phyloP scores from a whole-genome alignment of 1,140 invertebrate genomes.

The Drosophila neocordata region DNA sequence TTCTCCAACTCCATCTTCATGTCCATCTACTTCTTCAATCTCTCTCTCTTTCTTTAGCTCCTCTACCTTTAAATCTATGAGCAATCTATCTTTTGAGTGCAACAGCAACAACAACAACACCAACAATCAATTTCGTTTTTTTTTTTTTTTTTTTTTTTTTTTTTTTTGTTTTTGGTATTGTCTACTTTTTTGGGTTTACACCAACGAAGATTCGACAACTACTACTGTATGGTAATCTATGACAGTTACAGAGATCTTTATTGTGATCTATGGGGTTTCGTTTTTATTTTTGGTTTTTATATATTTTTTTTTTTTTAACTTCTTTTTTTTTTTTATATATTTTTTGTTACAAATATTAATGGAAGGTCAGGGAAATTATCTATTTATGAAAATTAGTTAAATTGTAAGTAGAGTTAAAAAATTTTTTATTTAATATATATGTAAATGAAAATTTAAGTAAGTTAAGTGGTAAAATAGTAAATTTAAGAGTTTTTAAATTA shows the following conservation, averaged over 20 bases:
- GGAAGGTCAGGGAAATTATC: too few species aligned
- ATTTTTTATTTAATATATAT: too few species aligned
- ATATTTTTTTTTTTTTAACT: conserved; percentile 16
- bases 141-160: conserved; percentile 18
- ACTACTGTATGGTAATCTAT: conserved; percentile 66
- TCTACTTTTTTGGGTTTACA: conserved; percentile 57
- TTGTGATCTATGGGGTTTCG: conserved; percentile 61
- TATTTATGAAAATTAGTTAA: too few species aligned
- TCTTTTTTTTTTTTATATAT: conserved; percentile 28
- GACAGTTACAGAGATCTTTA: conserved; percentile 61
- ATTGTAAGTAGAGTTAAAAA: too few species aligned
- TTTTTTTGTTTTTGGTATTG: conserved; percentile 27
- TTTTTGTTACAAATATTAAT: background rate
- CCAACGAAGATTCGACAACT: conserved; percentile 56
- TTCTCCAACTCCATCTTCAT: conserved; percentile 5
- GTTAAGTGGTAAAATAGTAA: too few species aligned
- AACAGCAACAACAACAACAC: conserved; percentile 49
- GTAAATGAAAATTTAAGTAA: too few species aligned
- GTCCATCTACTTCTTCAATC: conserved; percentile 21
- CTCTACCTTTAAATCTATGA: conserved; percentile 58
- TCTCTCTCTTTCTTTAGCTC: conserved; percentile 26
- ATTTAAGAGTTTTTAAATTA: too few species aligned
- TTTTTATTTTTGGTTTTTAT: too few species aligned
- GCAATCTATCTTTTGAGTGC: conserved; percentile 77
- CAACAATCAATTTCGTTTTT: conserved; percentile 68